Base-by-base conservation (phyloP, 2,888 invertebrate genomes). In the Ditula angustiorana region DNA sequence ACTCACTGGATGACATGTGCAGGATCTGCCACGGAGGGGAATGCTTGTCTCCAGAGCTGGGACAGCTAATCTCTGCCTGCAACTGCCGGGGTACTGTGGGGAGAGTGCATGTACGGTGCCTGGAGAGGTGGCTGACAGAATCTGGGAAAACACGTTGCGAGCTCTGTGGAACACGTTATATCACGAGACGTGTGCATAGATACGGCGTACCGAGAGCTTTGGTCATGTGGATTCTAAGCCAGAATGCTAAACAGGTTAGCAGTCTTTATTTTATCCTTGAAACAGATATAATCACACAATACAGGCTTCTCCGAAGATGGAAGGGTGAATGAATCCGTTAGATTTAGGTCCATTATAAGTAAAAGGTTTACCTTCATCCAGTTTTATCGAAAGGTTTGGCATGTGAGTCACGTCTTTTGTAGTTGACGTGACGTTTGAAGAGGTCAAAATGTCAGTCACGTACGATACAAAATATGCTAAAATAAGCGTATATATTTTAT, bases 111-210 rank as follows among this genome's bases (percentile, higher is more conserved):
- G 93, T 95, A 1, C 94, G 94, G 64, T 97, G 96, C 79, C 85
- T 96, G 72, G 96, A 96, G 83, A 93, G 94, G 57, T 97, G 96
- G 96, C 87, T 96, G 37, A 95, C 96, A 1, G 95, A 96, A 78
- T 95, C 95, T 1, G 95, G 96, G 28, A 94, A 94, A 66, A 95
- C 94, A 7, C 89, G 91, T 30, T 97, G 97, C 78, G 96, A 97
- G 79, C 90, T 97, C 19, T 97, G 97, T 81, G 95, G 95, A 19
- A 94, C 95, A 50, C 86, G 93, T 55, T 96, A 96, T 76, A 83
- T 90, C n/a, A 95, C 96, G 0, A 91, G 93, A 72, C 93, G 96
- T 28, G 94, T 94, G 0, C 95, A 95, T 50, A 92, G 93, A 71
- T 95, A 95, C 71, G 93, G 93, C 2, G 90, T 94, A 1, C 78